These are phyloP conservation scores for Hipparchia sbordonii DNA, from an alignment of 2,888 invertebrate genomes.

Conservation along the genomic window DNA sequence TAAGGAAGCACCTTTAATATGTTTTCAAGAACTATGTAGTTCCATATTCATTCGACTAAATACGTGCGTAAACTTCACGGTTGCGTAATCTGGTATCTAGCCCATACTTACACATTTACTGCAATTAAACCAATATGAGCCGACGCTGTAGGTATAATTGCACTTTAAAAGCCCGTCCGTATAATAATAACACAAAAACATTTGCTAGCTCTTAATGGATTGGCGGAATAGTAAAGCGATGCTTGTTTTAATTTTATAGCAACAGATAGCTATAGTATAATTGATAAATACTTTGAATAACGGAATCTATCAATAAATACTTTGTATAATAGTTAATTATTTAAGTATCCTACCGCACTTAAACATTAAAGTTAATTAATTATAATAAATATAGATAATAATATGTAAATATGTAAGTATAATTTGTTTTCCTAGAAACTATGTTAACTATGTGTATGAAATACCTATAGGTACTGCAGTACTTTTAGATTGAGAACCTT, in stretches of 20 bases:
- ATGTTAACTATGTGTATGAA: too few relatives aligned
- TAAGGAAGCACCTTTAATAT: too few relatives aligned
- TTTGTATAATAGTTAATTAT: not conserved
- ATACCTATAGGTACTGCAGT: too few relatives aligned
- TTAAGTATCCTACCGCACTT: not conserved
- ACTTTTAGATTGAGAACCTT: too few relatives aligned
- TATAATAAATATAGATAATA: not conserved
- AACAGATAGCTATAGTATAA: not conserved
- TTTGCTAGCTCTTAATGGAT: constrained; percentile 11
- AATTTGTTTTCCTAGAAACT: not conserved
- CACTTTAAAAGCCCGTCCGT: constrained; percentile 20
- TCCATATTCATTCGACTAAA: not conserved
- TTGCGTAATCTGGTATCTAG: constrained; percentile 14
- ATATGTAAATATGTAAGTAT: not conserved
- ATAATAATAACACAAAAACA: constrained; percentile 10
- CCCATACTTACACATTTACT: constrained; percentile 12
- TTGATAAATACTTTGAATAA: not conserved
- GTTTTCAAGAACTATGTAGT: not conserved
- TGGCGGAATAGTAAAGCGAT: constrained; percentile 3
- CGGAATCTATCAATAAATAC: not conserved
- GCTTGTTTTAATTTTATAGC: constrained; percentile 1
- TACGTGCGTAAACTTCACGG: constrained; percentile 8
- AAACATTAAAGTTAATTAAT: not conserved
- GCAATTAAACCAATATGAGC: constrained; percentile 21
- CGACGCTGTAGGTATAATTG: constrained; percentile 16